Base-by-base conservation (phyloP, 2,888 invertebrate species). In the Helicoverpa assulta region DNA sequence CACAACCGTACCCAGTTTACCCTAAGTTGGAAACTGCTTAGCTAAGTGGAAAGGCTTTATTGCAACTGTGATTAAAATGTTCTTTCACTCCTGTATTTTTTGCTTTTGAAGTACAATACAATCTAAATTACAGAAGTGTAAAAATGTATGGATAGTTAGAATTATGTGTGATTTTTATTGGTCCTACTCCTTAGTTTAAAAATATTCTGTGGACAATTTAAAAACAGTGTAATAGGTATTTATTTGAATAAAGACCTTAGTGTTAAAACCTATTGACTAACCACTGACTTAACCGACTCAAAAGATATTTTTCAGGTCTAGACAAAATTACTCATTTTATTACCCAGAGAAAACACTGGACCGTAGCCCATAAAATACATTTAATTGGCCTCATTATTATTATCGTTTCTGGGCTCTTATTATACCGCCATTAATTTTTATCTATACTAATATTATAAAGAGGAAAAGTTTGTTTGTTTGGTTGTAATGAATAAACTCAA, bases 341-440 rank as follows among this genome's bases (percentile, higher is more conserved):
- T 43, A 26, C 51, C n/a, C 29, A 16, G 47, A 26, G 76, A 77
- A 59, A 70, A 59, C 18, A 26, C 33, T 70, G 40, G 29, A 10
- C n/a, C 8, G 26, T 16, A 37, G 43, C 47, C 16, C 40, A 54
- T 18, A 55, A 14, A 19, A 55, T 26, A 26, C 26, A 26, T 26
- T 26, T 56, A 76, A 71, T 1, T 73, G 59, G 53, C 2, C 21
- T 52, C 21, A 62, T 62, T 67, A 67, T n/a, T 54, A 55, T 67
- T 54, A 33, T 59, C 52, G 47, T 75, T 59, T 40, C 29, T 19
- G 52, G 26, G 8, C 54, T 26, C 18, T 63, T 63, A 53, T 56
- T 63, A 50, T 56, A 50, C 60, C 69, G 33, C 58, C 69, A 56
- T 78, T 59, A 78, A 74, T 75, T 76, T 76, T 76, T 60, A 79